phyloP scores from a whole-genome alignment of 2,888 invertebrate species.

The Leistus spinibarbis region DNA sequence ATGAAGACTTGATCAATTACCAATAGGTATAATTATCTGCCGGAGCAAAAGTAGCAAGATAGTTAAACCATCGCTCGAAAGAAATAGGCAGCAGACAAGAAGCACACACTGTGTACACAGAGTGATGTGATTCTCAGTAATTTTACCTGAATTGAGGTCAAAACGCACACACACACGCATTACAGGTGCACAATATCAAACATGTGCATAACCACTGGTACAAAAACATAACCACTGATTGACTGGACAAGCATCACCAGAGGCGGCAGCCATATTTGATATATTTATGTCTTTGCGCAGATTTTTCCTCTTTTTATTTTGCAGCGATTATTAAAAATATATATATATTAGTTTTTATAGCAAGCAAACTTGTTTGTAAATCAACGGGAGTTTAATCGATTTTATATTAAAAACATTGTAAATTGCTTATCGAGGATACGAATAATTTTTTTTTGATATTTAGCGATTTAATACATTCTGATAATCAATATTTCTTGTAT shows the following conservation, averaged over 20 bases:
- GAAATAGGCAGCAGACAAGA: not conserved
- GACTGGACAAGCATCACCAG: not conserved
- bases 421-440: not conserved
- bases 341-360: not conserved
- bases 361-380: not conserved
- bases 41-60: not conserved
- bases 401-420: not conserved
- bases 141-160: not conserved
- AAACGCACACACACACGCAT: not conserved
- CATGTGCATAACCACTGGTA: not conserved
- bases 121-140: not conserved
- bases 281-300: not conserved
- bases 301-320: not conserved
- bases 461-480: too few relatives aligned
- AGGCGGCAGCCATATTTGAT: not conserved
- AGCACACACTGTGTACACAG: not conserved
- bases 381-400: not conserved
- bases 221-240: not conserved
- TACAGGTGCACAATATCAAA: not conserved
- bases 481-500: too few relatives aligned
- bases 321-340: not conserved
- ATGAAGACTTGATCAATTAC: not conserved
- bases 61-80: not conserved
- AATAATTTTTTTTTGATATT: too few relatives aligned
- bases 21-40: not conserved